Conservation (phyloP, 1,140 invertebrate genomes). For the Temnothorax longispinosus region DNA sequence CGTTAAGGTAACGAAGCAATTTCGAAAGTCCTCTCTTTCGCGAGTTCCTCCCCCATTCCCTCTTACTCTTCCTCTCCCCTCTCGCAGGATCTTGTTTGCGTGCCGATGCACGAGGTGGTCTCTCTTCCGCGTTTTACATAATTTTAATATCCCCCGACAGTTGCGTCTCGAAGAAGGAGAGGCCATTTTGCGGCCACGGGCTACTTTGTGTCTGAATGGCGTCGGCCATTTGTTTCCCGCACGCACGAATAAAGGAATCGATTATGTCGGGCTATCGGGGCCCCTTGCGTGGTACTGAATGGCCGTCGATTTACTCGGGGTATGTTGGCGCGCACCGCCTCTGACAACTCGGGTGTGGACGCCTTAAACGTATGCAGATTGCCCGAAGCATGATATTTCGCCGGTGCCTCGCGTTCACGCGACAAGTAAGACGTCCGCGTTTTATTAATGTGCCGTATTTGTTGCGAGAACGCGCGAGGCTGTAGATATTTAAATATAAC, state of each 20-base stretch:
- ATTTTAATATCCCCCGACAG: conserved; percentile 49
- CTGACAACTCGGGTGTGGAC: conserved; percentile 57
- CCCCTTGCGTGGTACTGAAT: conserved; percentile 51
- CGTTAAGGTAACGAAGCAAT: conserved; percentile 75
- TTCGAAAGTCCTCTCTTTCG: conserved; percentile 44
- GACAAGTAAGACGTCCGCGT: conserved; percentile 60
- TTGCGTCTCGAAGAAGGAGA: conserved; percentile 33
- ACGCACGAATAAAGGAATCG: conserved; percentile 61
- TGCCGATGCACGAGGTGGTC: conserved; percentile 22
- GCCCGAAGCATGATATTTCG: conserved; percentile 56
- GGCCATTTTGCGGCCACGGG: conserved; percentile 51
- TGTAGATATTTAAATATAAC: conserved; percentile 56
- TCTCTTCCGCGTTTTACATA: conserved; percentile 55
- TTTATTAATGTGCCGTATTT: conserved; percentile 57
- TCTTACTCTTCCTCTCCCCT: too few relatives aligned
- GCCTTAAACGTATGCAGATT: conserved; percentile 60
- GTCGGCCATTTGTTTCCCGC: conserved; percentile 57
- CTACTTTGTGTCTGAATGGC: conserved; percentile 57
- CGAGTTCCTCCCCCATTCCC: neutral
- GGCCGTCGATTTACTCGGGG: conserved; percentile 58
- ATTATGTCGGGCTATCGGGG: conserved; percentile 58
- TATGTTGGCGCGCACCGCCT: conserved; percentile 50
- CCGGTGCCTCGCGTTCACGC: conserved; percentile 48
- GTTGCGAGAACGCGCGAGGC: conserved; percentile 29
- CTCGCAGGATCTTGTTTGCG: conserved; percentile 6